A percentile compares a stretch with the other conserved stretches of the same genome.
Evolutionary conservation across 2,113 vertebrate species (phyloP).

Genomic region (Odontesthes bonariensis): DNA sequence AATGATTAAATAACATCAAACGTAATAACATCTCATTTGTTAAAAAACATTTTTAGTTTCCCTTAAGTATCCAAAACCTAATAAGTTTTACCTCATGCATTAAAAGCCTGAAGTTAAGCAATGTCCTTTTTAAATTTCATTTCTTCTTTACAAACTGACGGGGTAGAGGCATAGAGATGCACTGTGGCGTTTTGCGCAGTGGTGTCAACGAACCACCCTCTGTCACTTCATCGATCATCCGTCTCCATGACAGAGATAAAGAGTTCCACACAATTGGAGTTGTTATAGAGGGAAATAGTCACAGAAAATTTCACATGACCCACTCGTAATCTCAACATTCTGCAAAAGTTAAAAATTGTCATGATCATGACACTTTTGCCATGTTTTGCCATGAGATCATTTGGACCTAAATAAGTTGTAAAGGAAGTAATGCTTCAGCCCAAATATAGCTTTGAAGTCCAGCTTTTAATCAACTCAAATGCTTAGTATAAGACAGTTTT

Average conservation of each 20-base stretch:
- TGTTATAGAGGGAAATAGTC: neutral
- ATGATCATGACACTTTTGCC: constrained; percentile 33
- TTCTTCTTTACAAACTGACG: no score
- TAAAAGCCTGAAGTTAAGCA: neutral
- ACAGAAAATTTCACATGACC: neutral
- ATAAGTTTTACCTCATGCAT: neutral
- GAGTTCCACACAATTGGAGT: neutral
- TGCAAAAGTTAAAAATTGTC: constrained; percentile 10
- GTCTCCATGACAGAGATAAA: neutral
- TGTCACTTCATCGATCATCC: no score
- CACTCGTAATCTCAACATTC: neutral
- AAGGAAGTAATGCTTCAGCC: constrained; percentile 49
- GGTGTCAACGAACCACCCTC: neutral
- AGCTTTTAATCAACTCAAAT: neutral
- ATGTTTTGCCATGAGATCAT: constrained; percentile 55
- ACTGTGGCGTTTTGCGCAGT: neutral
- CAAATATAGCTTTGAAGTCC: constrained; percentile 1
- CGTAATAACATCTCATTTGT: no score
- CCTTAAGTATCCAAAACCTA: no score
- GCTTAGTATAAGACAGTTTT: neutral
- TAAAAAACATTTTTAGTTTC: no score
- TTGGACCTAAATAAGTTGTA: constrained; percentile 24
- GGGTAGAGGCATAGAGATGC: neutral
- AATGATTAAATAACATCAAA: no score
- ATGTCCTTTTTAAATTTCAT: no score